phyloP scores from a whole-genome alignment of 2,797 vertebrate genomes.

The Apodemus agrarius region DNA sequence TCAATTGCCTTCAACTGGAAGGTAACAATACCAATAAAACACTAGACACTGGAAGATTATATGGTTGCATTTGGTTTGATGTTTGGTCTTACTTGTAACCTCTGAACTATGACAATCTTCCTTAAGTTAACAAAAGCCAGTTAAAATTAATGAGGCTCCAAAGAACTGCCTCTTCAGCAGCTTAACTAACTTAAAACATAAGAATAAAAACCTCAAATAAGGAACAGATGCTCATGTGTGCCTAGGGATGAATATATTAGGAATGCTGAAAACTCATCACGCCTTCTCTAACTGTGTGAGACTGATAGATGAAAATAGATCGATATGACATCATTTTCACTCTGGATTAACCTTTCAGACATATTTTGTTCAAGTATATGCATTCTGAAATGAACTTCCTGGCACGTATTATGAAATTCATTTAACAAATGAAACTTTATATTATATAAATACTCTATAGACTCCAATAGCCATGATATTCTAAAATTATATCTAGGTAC shows the following conservation, averaged over 20 bases:
- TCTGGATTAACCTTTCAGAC: neutral
- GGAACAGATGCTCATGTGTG: slow-evolving; percentile 62
- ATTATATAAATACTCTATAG: neutral
- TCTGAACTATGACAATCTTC: slow-evolving; percentile 59
- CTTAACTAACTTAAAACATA: slow-evolving; percentile 46
- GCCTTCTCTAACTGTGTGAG: slow-evolving; percentile 60
- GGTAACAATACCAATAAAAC: neutral
- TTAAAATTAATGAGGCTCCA: slow-evolving; percentile 70
- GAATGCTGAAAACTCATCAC: slow-evolving; percentile 64
- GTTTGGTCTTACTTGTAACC: neutral
- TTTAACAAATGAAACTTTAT: neutral
- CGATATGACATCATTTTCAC: neutral
- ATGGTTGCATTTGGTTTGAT: neutral
- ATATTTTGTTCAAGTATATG: neutral
- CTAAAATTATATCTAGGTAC: neutral
- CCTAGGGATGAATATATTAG: slow-evolving; percentile 76
- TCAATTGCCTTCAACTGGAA: neutral
- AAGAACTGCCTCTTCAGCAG: slow-evolving; percentile 54
- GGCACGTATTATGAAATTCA: neutral
- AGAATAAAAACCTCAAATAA: slow-evolving; percentile 57
- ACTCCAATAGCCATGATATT: neutral
- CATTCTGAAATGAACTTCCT: neutral
- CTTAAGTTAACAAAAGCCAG: slow-evolving; percentile 21
- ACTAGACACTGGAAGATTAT: neutral
- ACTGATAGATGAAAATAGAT: neutral